Evolutionary conservation across 2,797 vertebrate genomes (phyloP).

Genomic region (Lates japonicus): DNA sequence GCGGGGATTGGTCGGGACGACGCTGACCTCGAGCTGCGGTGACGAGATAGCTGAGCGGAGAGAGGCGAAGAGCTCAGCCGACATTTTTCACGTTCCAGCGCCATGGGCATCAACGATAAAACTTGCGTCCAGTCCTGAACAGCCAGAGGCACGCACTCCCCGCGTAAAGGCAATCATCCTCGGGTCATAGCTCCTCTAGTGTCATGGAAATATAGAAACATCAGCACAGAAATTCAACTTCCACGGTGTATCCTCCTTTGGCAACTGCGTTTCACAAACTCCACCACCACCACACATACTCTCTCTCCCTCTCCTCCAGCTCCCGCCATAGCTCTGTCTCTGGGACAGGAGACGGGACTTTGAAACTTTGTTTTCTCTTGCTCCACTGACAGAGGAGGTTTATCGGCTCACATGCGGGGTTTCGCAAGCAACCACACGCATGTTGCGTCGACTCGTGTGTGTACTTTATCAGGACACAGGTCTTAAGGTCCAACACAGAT

Average conservation of each 20-base stretch:
- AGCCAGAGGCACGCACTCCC: slow-evolving; percentile 1
- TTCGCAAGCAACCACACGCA: slow-evolving; percentile 42
- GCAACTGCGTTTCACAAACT: slow-evolving; percentile 29
- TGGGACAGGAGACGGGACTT: not conserved
- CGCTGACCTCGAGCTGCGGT: slow-evolving; percentile 79
- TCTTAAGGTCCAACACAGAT: slow-evolving; percentile 69
- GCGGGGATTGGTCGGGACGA: slow-evolving; percentile 77
- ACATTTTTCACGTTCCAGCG: slow-evolving; percentile 27
- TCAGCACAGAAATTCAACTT: slow-evolving; percentile 61
- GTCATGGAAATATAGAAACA: slow-evolving; percentile 51
- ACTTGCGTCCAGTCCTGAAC: slow-evolving; percentile 38
- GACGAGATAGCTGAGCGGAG: slow-evolving; percentile 49
- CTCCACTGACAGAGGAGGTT: slow-evolving; percentile 21
- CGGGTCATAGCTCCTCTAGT: not conserved
- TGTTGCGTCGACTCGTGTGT: slow-evolving; percentile 27
- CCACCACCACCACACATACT: not conserved
- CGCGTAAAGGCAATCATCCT: slow-evolving; percentile 21
- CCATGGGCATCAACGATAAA: slow-evolving; percentile 37
- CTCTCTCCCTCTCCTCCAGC: not conserved
- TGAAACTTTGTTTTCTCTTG: slow-evolving; percentile 7
- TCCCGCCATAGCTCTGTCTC: not conserved
- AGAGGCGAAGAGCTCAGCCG: slow-evolving; percentile 11
- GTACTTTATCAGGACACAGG: slow-evolving; percentile 57
- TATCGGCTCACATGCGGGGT: not conserved
- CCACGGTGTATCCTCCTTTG: slow-evolving; percentile 18